Evolutionary conservation across 2,888 invertebrate genomes (phyloP).

Genomic region (Sinopyrophorus schimmeli): DNA sequence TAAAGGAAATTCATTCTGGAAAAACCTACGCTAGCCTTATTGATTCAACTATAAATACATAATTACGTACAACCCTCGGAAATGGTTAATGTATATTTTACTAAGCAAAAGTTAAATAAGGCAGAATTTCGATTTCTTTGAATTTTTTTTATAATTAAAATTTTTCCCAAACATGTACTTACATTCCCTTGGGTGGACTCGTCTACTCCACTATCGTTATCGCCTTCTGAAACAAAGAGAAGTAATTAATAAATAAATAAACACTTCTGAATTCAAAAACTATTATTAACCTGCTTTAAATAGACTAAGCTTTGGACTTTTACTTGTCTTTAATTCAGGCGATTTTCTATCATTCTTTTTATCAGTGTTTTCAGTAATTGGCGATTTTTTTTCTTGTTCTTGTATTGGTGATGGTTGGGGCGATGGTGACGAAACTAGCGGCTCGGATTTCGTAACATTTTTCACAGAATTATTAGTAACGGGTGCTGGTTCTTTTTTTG

Average conservation of each 20-base stretch:
- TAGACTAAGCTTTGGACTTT: constrained; percentile 5
- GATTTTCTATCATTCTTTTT: constrained; percentile 10
- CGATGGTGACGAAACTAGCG: not conserved
- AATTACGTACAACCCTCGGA: not conserved
- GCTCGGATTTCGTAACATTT: constrained; percentile 6
- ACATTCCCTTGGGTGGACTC: constrained; percentile 81
- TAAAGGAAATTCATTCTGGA: too few relatives aligned
- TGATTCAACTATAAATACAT: constrained; percentile 9
- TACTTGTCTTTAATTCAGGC: constrained; percentile 8
- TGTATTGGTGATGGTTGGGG: not conserved
- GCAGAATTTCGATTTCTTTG: not conserved
- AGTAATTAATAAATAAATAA: not conserved
- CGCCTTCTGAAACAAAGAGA: constrained; percentile 64
- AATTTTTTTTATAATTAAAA: not conserved
- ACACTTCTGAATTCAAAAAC: too few relatives aligned
- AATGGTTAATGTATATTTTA: too few relatives aligned
- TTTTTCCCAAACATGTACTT: constrained; percentile 52
- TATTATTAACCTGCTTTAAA: constrained; percentile 15
- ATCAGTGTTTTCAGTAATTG: not conserved
- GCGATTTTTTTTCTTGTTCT: constrained; percentile 13
- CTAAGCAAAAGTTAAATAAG: too few relatives aligned
- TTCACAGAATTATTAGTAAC: constrained; percentile 12
- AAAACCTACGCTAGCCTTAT: constrained; percentile 5
- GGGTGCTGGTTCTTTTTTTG: not conserved
- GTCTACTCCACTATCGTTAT: constrained; percentile 82